A percentile compares a stretch with the other conserved stretches of the same genome.
phyloP scores from a whole-genome alignment of 2,888 invertebrate genomes.

The Calliscelio sp. region DNA sequence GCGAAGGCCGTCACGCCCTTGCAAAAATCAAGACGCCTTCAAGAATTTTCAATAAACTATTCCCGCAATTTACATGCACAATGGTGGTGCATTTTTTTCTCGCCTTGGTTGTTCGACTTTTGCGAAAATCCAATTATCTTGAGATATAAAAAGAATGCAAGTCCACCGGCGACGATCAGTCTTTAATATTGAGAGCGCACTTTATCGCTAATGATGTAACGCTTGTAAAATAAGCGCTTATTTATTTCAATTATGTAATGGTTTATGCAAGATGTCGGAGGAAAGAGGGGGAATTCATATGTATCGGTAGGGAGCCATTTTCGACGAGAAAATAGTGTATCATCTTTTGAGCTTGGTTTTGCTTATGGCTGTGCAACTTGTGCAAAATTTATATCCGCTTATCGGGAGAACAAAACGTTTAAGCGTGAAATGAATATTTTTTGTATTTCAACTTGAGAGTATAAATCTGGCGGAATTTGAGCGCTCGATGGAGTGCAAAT shows the following conservation, averaged over 20 bases:
- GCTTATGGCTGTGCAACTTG: no score
- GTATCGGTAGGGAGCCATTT: no score
- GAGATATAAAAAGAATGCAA: conserved; percentile 24
- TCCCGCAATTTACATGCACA: conserved; percentile 17
- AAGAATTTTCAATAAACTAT: conserved; percentile 39
- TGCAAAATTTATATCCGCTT: not conserved
- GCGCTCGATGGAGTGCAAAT: conserved; percentile 32
- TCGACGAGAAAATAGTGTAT: no score
- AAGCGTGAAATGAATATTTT: not conserved
- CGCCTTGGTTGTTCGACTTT: not conserved
- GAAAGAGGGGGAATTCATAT: no score
- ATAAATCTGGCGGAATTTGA: conserved; percentile 12
- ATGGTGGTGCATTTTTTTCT: not conserved
- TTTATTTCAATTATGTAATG: conserved; percentile 14
- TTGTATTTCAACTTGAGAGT: no score
- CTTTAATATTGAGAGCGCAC: conserved; percentile 16
- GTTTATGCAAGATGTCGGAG: not conserved
- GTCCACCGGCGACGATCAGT: conserved; percentile 13
- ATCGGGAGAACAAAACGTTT: not conserved
- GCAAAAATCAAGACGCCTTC: conserved; percentile 32
- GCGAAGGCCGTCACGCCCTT: not conserved
- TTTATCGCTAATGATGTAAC: conserved; percentile 25
- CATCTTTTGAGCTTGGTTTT: no score
- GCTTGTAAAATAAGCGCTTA: not conserved
- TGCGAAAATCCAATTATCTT: conserved; percentile 34